phyloP scores from a whole-genome alignment of 1,140 invertebrate species.

The Rhyzopertha dominica region DNA sequence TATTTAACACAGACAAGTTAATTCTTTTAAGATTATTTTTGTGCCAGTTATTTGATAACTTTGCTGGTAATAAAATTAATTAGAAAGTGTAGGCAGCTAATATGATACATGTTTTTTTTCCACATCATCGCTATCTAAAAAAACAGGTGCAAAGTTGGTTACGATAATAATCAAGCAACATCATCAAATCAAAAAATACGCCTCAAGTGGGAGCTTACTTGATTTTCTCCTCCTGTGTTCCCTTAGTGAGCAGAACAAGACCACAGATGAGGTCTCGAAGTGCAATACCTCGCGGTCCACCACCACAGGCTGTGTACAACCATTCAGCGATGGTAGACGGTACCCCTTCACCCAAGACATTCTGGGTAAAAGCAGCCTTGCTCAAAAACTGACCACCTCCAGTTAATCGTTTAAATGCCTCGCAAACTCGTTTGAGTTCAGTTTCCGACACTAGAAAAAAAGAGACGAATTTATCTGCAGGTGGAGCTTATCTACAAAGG shows the following conservation, averaged over 20 bases:
- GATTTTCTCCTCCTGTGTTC: constrained; percentile 77
- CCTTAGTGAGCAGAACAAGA: constrained; percentile 76
- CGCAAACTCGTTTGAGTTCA: constrained; percentile 73
- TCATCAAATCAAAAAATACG: too few species aligned
- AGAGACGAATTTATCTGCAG: too few species aligned
- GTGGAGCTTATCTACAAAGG: too few species aligned
- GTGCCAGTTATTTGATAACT: too few species aligned
- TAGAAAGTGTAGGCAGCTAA: too few species aligned
- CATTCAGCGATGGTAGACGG: constrained; percentile 71
- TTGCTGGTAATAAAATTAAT: too few species aligned
- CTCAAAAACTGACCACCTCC: constrained; percentile 64
- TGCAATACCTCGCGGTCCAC: constrained; percentile 70
- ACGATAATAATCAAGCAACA: too few species aligned
- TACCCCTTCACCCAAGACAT: constrained; percentile 79
- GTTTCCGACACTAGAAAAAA: constrained; percentile 66
- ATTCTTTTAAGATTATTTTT: too few species aligned
- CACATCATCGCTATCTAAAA: too few species aligned
- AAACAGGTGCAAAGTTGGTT: too few species aligned
- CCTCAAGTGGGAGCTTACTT: constrained; percentile 69
- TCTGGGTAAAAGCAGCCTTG: constrained; percentile 68
- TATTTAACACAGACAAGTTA: too few species aligned
- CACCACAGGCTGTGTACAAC: constrained; percentile 76
- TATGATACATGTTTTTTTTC: too few species aligned
- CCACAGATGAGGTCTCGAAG: constrained; percentile 80
- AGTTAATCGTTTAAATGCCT: constrained; percentile 78